Evolutionary conservation across 1,140 invertebrate genomes (phyloP).

Genomic region (Palaemon carinicauda): DNA sequence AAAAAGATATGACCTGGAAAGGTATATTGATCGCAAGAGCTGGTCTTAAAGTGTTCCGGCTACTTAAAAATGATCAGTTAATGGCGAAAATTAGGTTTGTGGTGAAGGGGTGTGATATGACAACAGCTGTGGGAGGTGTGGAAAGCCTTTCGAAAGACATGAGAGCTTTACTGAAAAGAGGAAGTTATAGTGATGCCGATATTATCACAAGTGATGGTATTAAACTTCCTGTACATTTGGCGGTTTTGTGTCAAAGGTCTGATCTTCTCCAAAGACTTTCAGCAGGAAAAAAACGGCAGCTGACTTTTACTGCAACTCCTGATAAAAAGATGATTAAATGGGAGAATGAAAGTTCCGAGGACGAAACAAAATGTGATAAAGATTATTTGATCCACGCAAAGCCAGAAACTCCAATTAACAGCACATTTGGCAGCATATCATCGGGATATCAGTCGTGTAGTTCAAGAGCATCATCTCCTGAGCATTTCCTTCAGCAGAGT

Average conservation of each 20-base stretch:
- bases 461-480: background rate
- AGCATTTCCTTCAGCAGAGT: background rate
- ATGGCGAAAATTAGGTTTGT: constrained; percentile 8
- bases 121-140: background rate
- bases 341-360: background rate
- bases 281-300: background rate
- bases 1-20: background rate
- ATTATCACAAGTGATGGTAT: constrained; percentile 30
- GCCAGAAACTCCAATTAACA: constrained; percentile 1
- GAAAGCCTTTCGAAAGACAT: constrained; percentile 10
- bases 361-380: background rate
- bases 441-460: background rate
- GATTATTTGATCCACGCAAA: no score
- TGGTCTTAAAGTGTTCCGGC: constrained; percentile 14
- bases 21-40: constrained; percentile 24
- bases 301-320: background rate
- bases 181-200: background rate
- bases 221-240: constrained; percentile 21
- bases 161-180: background rate
- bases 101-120: background rate
- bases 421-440: constrained; percentile 11
- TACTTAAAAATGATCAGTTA: constrained; percentile 11
- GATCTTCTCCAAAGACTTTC: constrained; percentile 7
- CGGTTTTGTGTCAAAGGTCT: constrained; percentile 17
- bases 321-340: background rate